Evolutionary conservation across 2,888 invertebrate genomes (phyloP), one percentile per base, ranked within the genome.

Genomic region (Eupithecia tripunctaria): DNA sequence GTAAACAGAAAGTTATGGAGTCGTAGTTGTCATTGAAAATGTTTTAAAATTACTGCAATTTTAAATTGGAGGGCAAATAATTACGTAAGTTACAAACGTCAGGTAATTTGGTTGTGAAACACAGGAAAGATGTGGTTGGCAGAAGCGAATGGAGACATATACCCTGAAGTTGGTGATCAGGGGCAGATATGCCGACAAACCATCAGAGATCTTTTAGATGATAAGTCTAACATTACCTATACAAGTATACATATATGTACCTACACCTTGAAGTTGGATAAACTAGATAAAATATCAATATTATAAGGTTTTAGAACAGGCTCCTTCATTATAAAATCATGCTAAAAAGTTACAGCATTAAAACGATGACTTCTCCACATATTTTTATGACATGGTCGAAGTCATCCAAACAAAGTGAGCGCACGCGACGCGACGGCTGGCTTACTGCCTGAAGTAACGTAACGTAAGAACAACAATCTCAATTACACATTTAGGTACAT

Each of bases 351-450:
- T 21, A 25, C 29, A 29, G 60, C 27, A 18, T 15, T n/a, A 60
- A 29, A 60, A 60, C 2, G 29, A 29, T 63, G 12, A 12, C 64
- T 64, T 68, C 76, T 81, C 78, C 66, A 72, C 74, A 59, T 64
- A 21, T 71, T 75, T 74, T 72, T 68, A 68, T 77, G 68, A 65
- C 73, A 75, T 75, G 78, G 78, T 77, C 74, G 74, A 74, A 82
- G 82, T 81, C 81, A 84, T 86, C 85, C 84, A 81, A 79, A 84
- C 82, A 80, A 75, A 82, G 81, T 80, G 83, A 85, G 84, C 84
- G 87, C 88, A 88, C 87, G 89, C 89, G 87, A 82, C 80, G 25
- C 89, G 87, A 81, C 80, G 78, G 79, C 79, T 82, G 83, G 85
- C 84, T 85, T 84, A 84, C 82, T 79, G 82, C 81, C 83, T 83